Evolutionary conservation across 37 sponge, comb jelly and placozoan species (phyloP).

Genomic region (Aplysina aerophoba): DNA sequence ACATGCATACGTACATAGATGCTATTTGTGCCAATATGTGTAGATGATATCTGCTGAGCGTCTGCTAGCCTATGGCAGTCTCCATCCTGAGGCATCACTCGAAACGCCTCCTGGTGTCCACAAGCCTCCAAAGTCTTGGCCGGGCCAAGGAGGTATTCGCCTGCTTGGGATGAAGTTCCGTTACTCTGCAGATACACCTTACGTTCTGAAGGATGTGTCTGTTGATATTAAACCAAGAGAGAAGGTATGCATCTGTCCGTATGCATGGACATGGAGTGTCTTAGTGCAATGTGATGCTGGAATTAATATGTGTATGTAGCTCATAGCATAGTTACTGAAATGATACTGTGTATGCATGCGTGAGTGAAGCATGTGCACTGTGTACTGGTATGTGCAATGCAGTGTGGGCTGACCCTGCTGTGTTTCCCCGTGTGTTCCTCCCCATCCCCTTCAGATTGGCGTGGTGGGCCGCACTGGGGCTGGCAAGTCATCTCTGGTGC

Average conservation of each 20-base stretch:
- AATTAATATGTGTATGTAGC: no score
- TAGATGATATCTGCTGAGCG: slow-evolving; percentile 82
- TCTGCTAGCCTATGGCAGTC: slow-evolving; percentile 49
- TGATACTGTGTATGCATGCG: no score
- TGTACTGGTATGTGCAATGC: no score
- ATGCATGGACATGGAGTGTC: no score
- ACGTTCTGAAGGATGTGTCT: slow-evolving; percentile 56
- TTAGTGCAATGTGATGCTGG: no score
- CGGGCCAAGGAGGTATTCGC: slow-evolving; percentile 44
- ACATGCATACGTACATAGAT: neutral
- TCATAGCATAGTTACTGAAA: no score
- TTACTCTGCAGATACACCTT: slow-evolving; percentile 46
- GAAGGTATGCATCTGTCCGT: slow-evolving; percentile 68
- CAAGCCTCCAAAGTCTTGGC: slow-evolving; percentile 64
- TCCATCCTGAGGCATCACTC: slow-evolving; percentile 53
- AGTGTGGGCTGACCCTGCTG: no score
- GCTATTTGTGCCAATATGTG: no score
- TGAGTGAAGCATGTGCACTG: no score
- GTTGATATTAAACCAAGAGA: slow-evolving; percentile 56
- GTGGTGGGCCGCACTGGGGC: slow-evolving; percentile 92
- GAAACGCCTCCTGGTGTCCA: slow-evolving; percentile 33
- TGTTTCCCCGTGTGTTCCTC: no score
- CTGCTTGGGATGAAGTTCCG: slow-evolving; percentile 50
- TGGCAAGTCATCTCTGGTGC: slow-evolving; percentile 85
- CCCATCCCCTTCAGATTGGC: slow-evolving; percentile 65